A percentile compares a stretch with the other conserved stretches of the same genome.
Evolutionary conservation across 2,888 invertebrate species (phyloP).

Genomic region (Tetranychus truncatus): DNA sequence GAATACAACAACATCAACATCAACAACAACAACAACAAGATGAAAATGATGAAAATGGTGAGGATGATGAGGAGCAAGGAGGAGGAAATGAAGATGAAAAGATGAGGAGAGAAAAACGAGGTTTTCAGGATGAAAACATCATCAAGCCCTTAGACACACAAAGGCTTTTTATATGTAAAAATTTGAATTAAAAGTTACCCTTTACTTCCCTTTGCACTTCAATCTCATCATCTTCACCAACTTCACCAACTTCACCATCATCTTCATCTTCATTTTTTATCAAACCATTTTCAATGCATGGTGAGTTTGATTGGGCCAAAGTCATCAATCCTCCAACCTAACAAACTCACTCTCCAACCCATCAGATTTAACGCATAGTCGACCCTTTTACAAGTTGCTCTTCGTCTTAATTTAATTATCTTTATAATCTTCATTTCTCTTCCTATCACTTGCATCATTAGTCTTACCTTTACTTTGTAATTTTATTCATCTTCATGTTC

Average conservation of each 20-base stretch:
- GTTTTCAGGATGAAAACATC: background rate
- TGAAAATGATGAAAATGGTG: too few relatives aligned
- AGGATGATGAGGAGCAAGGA: background rate
- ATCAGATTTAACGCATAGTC: too few relatives aligned
- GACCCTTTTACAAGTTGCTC: too few relatives aligned
- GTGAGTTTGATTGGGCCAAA: background rate
- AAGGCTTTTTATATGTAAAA: background rate
- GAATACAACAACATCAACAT: background rate
- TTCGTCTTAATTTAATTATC: too few relatives aligned
- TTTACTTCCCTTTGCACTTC: background rate
- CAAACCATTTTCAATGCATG: background rate
- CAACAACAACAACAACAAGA: too few relatives aligned
- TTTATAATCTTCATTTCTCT: too few relatives aligned
- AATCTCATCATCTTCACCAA: background rate
- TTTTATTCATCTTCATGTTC: too few relatives aligned
- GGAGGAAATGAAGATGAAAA: background rate
- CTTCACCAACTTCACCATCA: background rate
- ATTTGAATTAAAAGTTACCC: background rate
- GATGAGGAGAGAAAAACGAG: background rate
- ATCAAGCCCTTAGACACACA: background rate
- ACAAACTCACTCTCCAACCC: too few relatives aligned
- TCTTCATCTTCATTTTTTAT: background rate
- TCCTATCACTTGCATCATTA: too few relatives aligned
- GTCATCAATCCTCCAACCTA: too few relatives aligned
- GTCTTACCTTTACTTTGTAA: too few relatives aligned